Evolutionary conservation across 1,140 invertebrate species (phyloP).

Genomic region (Laupala kohalensis): DNA sequence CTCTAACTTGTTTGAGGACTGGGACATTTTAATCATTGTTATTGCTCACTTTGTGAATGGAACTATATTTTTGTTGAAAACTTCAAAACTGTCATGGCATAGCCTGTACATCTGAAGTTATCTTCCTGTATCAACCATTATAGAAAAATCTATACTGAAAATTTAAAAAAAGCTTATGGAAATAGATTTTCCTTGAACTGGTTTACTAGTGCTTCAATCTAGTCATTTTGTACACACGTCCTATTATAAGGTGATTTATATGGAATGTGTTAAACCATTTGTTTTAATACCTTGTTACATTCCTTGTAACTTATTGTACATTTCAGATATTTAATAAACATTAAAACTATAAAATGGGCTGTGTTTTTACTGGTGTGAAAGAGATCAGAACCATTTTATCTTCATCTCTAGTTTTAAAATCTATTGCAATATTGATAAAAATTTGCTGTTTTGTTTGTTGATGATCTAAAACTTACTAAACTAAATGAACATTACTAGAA

Average conservation of each 20-base stretch:
- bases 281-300: not conserved
- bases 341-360: no score
- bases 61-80: not conserved
- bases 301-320: not conserved
- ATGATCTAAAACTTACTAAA: no score
- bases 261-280: not conserved
- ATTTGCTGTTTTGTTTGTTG: no score
- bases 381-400: no score
- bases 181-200: not conserved
- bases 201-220: not conserved
- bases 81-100: not conserved
- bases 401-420: no score
- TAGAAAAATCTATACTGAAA: not conserved
- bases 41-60: not conserved
- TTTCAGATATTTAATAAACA: not conserved
- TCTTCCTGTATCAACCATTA: not conserved
- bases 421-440: no score
- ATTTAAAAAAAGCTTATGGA: not conserved
- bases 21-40: not conserved
- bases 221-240: not conserved
- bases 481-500: no score
- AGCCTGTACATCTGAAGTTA: not conserved
- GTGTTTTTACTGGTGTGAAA: no score
- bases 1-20: not conserved
- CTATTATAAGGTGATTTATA: not conserved